Evolutionary conservation across 2,888 invertebrate species (phyloP).

Genomic region (Nesidiocoris tenuis): DNA sequence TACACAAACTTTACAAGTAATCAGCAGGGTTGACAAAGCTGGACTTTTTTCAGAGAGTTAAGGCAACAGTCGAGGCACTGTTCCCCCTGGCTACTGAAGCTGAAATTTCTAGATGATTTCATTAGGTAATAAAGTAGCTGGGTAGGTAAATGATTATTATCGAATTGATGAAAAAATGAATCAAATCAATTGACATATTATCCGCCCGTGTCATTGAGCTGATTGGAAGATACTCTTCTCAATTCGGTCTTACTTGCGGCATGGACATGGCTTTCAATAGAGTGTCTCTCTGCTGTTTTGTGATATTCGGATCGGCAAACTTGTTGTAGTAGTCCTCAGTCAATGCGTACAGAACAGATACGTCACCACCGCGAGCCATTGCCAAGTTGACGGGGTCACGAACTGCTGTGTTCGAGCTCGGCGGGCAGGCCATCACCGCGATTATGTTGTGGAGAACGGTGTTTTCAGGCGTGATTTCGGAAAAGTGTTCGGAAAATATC

Average conservation of each 20-base stretch:
- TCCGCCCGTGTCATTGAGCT: too few relatives aligned
- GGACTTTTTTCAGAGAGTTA: too few relatives aligned
- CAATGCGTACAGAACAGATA: conserved; percentile 69
- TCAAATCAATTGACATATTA: too few relatives aligned
- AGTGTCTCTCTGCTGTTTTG: conserved; percentile 74
- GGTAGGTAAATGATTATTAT: too few relatives aligned
- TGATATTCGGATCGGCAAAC: conserved; percentile 54
- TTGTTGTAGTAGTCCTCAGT: conserved; percentile 65
- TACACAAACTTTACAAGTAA: too few relatives aligned
- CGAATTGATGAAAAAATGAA: too few relatives aligned
- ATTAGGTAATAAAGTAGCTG: too few relatives aligned
- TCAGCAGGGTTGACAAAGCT: too few relatives aligned
- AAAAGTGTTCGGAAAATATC: conserved; percentile 51
- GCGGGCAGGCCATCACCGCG: conserved; percentile 71
- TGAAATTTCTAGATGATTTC: too few relatives aligned
- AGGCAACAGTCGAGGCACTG: too few relatives aligned
- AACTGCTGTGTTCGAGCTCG: conserved; percentile 78
- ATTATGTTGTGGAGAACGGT: conserved; percentile 63
- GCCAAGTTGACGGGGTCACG: conserved; percentile 69
- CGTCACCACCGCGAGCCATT: conserved; percentile 68
- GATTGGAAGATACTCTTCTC: too few relatives aligned
- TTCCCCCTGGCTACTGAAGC: too few relatives aligned
- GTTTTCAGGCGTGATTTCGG: conserved; percentile 54
- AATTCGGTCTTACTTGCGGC: conserved; percentile 71
- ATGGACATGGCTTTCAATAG: conserved; percentile 72